phyloP scores from a whole-genome alignment of 1,140 invertebrate species.

The Aporrectodea caliginosa region DNA sequence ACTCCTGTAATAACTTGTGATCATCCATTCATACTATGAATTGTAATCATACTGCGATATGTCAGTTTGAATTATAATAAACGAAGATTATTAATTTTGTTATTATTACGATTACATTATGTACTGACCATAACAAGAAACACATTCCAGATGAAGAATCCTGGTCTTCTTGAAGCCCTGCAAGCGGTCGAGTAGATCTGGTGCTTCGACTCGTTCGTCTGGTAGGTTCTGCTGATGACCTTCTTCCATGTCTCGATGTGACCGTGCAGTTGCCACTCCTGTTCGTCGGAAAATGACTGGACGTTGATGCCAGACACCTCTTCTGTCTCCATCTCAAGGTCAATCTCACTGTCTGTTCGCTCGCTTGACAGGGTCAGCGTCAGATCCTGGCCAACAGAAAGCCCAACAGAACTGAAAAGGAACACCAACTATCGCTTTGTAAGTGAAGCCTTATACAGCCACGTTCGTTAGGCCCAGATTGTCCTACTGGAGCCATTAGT shows the following conservation, averaged over 20 bases:
- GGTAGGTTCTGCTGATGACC: slow-evolving; percentile 44
- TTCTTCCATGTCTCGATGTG: slow-evolving; percentile 46
- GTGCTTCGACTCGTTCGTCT: slow-evolving; percentile 20
- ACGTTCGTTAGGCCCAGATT: too few species aligned
- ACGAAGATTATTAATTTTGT: too few species aligned
- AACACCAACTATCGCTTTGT: too few species aligned
- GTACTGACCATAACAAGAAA: slow-evolving; percentile 52
- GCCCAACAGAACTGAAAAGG: too few species aligned
- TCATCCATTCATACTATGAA: too few species aligned
- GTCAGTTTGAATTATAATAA: too few species aligned
- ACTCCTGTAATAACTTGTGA: too few species aligned
- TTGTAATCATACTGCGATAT: too few species aligned
- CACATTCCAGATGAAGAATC: slow-evolving; percentile 55
- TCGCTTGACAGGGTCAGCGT: slow-evolving; percentile 53
- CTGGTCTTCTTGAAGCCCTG: slow-evolving; percentile 51
- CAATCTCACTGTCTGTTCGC: slow-evolving; percentile 48
- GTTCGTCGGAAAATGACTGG: slow-evolving; percentile 55
- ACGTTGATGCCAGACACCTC: slow-evolving; percentile 53
- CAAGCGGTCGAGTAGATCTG: slow-evolving; percentile 52
- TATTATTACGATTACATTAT: too few species aligned
- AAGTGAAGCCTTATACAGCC: too few species aligned
- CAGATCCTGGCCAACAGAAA: slow-evolving; percentile 43
- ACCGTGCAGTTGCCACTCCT: slow-evolving; percentile 53
- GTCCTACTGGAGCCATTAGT: too few species aligned
- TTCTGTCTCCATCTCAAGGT: slow-evolving; percentile 48